Base-by-base conservation (phyloP, 1,140 invertebrate genomes). In the Ganaspis sp. region DNA sequence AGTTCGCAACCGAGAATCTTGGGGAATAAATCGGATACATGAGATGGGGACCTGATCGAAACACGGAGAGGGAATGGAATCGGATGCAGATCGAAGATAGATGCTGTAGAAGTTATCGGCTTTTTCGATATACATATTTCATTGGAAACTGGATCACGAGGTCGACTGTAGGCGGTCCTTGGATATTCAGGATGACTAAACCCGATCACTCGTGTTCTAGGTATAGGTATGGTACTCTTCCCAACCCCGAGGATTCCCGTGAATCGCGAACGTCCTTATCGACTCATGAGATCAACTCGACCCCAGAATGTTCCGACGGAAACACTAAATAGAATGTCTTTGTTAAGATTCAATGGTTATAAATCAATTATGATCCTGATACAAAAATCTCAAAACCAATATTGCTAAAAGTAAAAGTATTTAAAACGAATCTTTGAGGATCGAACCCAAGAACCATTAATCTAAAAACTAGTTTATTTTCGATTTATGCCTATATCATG, bases 151-250 rank as follows among this genome's bases (percentile, higher is more conserved):
- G 58, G 58, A 64, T 64, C 58, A 64, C 26, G 58, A 29, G 58
- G 23, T 64, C 58, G 26, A 29, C 58, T 26, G 58, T 64, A 34
- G 58, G 58, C 58, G 58, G 58, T 64, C 58, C 58, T 29, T 64
- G 12, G 58, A 64, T 64, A 64, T 64, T 64, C 58, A 64, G 58
- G 23, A 64, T 64, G 58, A 29, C 58, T 64, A 64, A 64, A 64
- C 58, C 26, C 58, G 58, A 64, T 64, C 58, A 9, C 1, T 26
- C 23, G 54, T 26, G 54, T 64, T 21, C 54, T 64, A 64, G 54
- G 54, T 26, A 23, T 26, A 34, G 54, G 58, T 64, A 64, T 6
- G 26, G 58, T 11, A 64, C 21, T 11, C 58, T 64, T 29, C 58
- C 58, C 29, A 64, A 64, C 58, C 58, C 58, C 58, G 58, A 64